phyloP scores from a whole-genome alignment of 2,113 vertebrate genomes.

The Sebastes schlegelii region DNA sequence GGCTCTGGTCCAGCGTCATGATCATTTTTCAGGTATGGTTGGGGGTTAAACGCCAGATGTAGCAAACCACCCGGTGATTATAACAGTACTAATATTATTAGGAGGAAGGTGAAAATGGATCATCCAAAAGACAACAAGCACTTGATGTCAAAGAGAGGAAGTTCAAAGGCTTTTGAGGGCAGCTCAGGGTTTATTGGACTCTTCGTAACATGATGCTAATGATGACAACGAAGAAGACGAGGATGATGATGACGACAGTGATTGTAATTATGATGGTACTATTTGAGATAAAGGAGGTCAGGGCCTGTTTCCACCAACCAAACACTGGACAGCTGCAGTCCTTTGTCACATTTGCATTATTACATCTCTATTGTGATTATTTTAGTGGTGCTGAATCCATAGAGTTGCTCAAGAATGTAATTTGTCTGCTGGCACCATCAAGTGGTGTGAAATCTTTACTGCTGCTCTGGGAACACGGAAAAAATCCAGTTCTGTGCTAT shows the following conservation, averaged over 20 bases:
- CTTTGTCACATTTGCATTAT: neutral
- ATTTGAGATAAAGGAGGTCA: constrained; percentile 12
- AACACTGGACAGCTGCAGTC: neutral
- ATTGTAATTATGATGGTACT: constrained; percentile 10
- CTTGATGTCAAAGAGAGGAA: constrained; percentile 52
- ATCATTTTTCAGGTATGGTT: constrained; percentile 25
- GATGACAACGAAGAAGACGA: constrained; percentile 1
- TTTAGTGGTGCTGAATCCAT: neutral
- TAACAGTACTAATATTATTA: constrained; percentile 1
- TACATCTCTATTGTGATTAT: neutral
- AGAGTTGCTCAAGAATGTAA: neutral
- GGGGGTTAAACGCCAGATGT: constrained; percentile 8
- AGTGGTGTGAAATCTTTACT: constrained; percentile 26
- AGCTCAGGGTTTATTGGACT: constrained; percentile 28
- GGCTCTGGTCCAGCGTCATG: constrained; percentile 15
- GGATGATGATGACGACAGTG: constrained; percentile 14
- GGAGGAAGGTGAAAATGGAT: constrained; percentile 50
- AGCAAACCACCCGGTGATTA: neutral
- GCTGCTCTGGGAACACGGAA: neutral
- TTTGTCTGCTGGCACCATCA: constrained; percentile 43
- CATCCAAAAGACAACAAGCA: constrained; percentile 44
- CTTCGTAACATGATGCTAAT: constrained; percentile 38
- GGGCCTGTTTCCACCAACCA: neutral
- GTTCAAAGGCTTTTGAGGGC: constrained; percentile 60
- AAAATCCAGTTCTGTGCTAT: neutral